Base-by-base conservation (phyloP, 2,113 vertebrate genomes). In the Tetrao urogallus region DNA sequence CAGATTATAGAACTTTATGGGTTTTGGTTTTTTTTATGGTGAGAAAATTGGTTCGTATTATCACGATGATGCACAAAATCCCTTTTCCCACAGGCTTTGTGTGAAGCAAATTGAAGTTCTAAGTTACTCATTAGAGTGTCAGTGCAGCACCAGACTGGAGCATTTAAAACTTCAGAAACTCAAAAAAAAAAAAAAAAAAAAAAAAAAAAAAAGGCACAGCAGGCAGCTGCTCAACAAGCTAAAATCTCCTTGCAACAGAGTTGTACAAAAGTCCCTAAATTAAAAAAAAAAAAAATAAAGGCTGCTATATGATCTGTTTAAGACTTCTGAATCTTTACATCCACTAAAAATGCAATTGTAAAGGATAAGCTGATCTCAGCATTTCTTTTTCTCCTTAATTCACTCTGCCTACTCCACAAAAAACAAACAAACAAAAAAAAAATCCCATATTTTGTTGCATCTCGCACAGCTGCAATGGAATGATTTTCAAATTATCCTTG, bases 41-140 rank as follows among this genome's bases (percentile, higher is more conserved):
- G 40, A 82, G 72, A 93, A 88, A 95, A 95, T 79, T 70, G 65
- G 9, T 74, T 92, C 48, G 78, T 69, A 80, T 96, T 94, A 88
- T 65, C 50, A 83, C 80, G 71, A n/a, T 82, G 38, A 74, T 85
- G 58, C 19, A 30, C 45, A 86, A 89, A 91, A 89, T 65, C 22
- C 25, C 34, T 72, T 96, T 58, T 86, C 69, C 90, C 83, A n/a
- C 61, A 86, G 58, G n/a, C 27, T 79, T 92, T 89, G 65, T 3
- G 1, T 69, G 71, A 73, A 88, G 25, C 11, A 87, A 90, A 87
- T 75, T 87, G 61, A 42, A 83, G 86, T 63, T 60, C 30, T 34
- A 64, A 67, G 30, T 50, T 82, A 17, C 11, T 32, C 10, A 32
- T 73, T 50, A 73, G 45, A 80, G 27, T 36, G 34, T 22, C 38